Base-by-base conservation (phyloP, 2,797 vertebrate genomes). In the Melanotaenia parkinsoni region DNA sequence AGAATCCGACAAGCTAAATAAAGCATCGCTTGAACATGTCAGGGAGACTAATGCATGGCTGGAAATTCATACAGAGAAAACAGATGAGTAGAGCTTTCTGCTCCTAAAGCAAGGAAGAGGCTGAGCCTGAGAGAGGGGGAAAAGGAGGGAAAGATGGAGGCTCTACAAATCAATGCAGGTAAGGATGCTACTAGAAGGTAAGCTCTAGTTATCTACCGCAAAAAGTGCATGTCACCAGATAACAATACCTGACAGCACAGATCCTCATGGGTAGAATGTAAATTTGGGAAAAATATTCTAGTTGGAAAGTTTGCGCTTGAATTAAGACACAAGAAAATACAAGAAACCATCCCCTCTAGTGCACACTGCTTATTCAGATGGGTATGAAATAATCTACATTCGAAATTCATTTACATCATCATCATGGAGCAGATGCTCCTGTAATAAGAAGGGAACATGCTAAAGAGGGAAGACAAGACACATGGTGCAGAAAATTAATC, bases 1-100 rank as follows among this genome's bases (percentile, higher is more conserved):
- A 96, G 95, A 96, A 98, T 97, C 97, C 95, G 96, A 97, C 96
- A 97, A 95, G 96, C 96, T 97, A 97, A 97, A 96, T 97, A 97
- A 97, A 96, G 92, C 93, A 94, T 90, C 85, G 81, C 90, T 92
- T 93, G 90, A 92, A 91, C 80, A 89, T 90, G 80, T 92, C 77
- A 80, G 86, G 70, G 87, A 91, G 76, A 92, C 88, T 91, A 93
- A 89, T 85, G 81, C 89, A 89, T 81, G 88, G 88, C 86, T 88
- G 84, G 89, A 93, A 92, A 92, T 91, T 92, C 89, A 92, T 90
- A 93, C 87, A 84, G 83, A 88, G 90, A 93, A 94, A 94, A 94
- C 89, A 93, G 91, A 94, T 91, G 89, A 93, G 92, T 91, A 80
- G 92, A 92, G 94, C 92, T 88, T 91, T 91, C 85, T 85, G 79